A percentile compares a stretch with the other conserved stretches of the same genome.
These are phyloP conservation scores for Apotomis capreana DNA, from an alignment of 2,888 invertebrate species.

Conservation along the genomic window DNA sequence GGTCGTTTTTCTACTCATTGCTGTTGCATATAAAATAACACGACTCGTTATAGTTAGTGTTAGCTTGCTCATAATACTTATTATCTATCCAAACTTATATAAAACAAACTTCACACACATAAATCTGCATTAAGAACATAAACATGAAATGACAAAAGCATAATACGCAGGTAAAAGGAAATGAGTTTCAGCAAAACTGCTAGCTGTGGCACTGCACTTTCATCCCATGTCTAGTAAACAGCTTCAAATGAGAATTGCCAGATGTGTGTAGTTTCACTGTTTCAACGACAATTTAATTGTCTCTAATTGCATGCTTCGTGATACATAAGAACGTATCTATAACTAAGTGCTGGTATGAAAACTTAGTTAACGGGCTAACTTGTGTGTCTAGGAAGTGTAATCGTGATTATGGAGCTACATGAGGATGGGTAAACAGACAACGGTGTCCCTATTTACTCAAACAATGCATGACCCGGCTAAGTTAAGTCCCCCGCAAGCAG, in stretches of 20 bases:
- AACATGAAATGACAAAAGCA: not conserved
- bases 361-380: no score
- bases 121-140: not conserved
- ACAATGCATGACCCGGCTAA: slow-evolving; percentile 18
- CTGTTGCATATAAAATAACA: no score
- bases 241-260: not conserved
- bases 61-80: no score
- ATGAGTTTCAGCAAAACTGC: not conserved
- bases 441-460: slow-evolving; percentile 6
- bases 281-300: not conserved
- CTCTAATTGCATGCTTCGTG: no score
- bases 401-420: not conserved
- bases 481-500: slow-evolving; percentile 12
- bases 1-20: no score
- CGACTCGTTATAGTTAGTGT: not conserved
- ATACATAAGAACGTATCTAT: no score
- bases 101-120: not conserved
- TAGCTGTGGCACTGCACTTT: not conserved
- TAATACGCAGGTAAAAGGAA: not conserved
- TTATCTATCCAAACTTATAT: not conserved
- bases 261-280: not conserved
- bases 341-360: no score
- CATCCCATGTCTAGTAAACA: not conserved
- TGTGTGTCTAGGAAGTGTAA: no score
- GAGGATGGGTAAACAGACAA: not conserved